Conservation (phyloP, 1,140 invertebrate species). For the Pachyrhynchus sulphureomaculatus region DNA sequence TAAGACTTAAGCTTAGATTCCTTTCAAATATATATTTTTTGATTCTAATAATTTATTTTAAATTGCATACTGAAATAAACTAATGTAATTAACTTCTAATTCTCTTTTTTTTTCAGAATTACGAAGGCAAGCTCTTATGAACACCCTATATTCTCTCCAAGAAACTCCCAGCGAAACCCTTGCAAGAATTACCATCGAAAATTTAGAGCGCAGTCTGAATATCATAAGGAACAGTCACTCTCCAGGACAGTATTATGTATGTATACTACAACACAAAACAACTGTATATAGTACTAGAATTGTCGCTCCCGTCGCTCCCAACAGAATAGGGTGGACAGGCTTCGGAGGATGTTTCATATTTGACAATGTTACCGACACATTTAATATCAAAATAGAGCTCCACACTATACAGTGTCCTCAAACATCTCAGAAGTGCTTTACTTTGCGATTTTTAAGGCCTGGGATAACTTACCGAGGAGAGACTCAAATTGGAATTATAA, state of each 20-base stretch:
- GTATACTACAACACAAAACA: neutral
- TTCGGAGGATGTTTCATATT: slow-evolving; percentile 1
- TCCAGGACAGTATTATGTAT: neutral
- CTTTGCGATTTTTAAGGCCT: neutral
- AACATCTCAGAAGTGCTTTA: neutral
- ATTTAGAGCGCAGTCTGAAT: neutral
- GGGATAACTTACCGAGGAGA: neutral
- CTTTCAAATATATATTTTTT: too few species aligned
- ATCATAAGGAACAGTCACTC: neutral
- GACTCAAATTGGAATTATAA: neutral
- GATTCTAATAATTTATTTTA: too few species aligned
- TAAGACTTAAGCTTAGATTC: too few species aligned
- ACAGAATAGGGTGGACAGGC: neutral
- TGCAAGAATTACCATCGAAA: neutral
- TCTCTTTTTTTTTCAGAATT: neutral
- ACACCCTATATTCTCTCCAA: neutral
- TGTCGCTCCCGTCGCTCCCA: neutral
- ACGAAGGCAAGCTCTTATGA: neutral
- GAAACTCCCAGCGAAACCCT: neutral
- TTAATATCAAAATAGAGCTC: neutral
- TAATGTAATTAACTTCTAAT: too few species aligned
- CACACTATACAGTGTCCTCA: neutral
- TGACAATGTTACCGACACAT: neutral
- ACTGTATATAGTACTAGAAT: neutral
- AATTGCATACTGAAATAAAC: too few species aligned